Evolutionary conservation across 2,113 vertebrate genomes (phyloP).

Genomic region (Herpailurus yagouaroundi): DNA sequence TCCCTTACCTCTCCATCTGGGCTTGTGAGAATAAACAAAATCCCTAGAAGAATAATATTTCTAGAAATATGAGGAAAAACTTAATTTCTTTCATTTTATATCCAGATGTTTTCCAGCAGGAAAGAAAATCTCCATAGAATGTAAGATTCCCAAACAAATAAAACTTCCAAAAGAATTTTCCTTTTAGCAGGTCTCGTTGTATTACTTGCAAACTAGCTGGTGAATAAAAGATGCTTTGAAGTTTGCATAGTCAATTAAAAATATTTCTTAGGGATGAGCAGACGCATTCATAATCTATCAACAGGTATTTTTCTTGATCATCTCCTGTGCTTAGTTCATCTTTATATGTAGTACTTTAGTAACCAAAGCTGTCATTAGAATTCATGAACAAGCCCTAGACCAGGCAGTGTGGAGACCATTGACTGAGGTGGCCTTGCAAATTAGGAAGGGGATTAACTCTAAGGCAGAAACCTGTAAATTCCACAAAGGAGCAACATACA

Average conservation of each 20-base stretch:
- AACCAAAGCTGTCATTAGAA: background rate
- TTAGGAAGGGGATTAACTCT: background rate
- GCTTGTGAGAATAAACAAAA: slow-evolving; percentile 66
- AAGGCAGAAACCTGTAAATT: background rate
- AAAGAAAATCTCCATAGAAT: slow-evolving; percentile 73
- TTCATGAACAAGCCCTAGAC: background rate
- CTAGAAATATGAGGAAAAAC: slow-evolving; percentile 70
- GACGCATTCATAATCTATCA: slow-evolving; percentile 34
- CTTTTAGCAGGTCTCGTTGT: slow-evolving; percentile 49
- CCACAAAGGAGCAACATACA: background rate
- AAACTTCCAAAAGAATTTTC: slow-evolving; percentile 68
- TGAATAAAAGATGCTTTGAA: slow-evolving; percentile 60
- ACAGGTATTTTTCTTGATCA: background rate
- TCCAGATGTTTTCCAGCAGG: slow-evolving; percentile 75
- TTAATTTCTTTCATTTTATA: slow-evolving; percentile 74
- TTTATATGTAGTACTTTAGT: background rate
- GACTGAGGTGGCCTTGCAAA: background rate
- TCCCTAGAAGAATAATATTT: slow-evolving; percentile 66
- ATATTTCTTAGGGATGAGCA: slow-evolving; percentile 43
- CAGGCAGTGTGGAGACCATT: background rate
- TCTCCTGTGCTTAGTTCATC: background rate
- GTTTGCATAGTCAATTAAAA: slow-evolving; percentile 61
- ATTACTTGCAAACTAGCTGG: slow-evolving; percentile 52
- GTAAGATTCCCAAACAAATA: slow-evolving; percentile 68
- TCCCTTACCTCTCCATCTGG: slow-evolving; percentile 65